These are phyloP conservation scores for Planococcus citri DNA, from an alignment of 1,140 invertebrate species.

Conservation along the genomic window DNA sequence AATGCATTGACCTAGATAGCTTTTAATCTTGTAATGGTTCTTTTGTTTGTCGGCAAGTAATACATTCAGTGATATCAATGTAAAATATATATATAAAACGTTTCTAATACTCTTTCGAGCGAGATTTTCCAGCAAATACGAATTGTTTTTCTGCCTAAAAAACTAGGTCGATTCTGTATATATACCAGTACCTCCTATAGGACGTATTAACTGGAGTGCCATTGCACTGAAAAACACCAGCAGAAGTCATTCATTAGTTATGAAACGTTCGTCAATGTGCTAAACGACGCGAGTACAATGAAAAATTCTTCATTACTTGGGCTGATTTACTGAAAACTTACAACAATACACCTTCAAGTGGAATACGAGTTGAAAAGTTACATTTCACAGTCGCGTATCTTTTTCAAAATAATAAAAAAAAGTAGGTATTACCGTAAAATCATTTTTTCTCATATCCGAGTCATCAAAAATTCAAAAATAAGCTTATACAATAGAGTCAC, in stretches of 20 bases:
- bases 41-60: background rate
- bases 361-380: too few relatives aligned
- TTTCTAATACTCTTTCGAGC: background rate
- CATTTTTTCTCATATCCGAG: too few relatives aligned
- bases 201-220: too few relatives aligned
- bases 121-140: background rate
- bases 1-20: background rate
- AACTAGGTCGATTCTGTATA: background rate
- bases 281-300: background rate
- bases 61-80: background rate
- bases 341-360: too few relatives aligned
- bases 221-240: background rate
- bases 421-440: too few relatives aligned
- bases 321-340: background rate
- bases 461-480: too few relatives aligned
- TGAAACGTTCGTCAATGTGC: background rate
- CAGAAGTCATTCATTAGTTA: background rate
- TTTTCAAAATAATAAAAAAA: too few relatives aligned
- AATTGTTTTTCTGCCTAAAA: background rate
- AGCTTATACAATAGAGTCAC: too few relatives aligned
- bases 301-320: background rate
- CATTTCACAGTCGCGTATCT: too few relatives aligned
- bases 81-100: background rate
- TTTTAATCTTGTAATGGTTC: conserved; percentile 7
- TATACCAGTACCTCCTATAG: too few relatives aligned